Base-by-base conservation (phyloP, 2,888 invertebrate genomes). In the Pseudococcus jackbeardsleyi region DNA sequence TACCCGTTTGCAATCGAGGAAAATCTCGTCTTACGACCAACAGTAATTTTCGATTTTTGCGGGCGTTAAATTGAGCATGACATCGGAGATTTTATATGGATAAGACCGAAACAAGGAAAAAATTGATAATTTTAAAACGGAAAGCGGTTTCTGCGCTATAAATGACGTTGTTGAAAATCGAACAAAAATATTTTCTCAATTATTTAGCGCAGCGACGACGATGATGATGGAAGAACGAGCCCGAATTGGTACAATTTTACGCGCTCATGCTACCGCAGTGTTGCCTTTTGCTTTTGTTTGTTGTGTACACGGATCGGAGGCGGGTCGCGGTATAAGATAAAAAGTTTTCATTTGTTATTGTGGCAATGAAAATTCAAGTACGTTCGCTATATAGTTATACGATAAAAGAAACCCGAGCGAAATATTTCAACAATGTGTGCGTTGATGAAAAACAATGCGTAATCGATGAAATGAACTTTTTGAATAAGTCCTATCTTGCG, bases 81-180 rank as follows among this genome's bases (percentile, higher is more conserved):
- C 72, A 72, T 72, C 72, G 72, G 33, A 72, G 72, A 72, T 72
- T 72, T 72, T 72, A 72, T 72, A 15, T 15, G 39, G 59, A 59
- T 59, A 59, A 59, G 59, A 59, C 33, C 72, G 72, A 39, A 72
- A 39, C 72, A 39, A 26, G 72, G 72, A 72, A 59, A 72, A 72
- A 72, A 72, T 72, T 72, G 72, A 72, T 72, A 72, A 72, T 72
- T 72, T 72, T 72, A 11, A 72, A 72, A 33, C 72, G 72, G 39
- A 72, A 72, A 72, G 72, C 72, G 72, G 39, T 72, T 26, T 72
- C 33, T 39, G 26, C 72, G 72, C 59, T 59, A 17, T 15, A 33
- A 72, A 39, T 33, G 72, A 15, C 33, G 72, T 15, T 72, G 72
- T 39, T 72, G 72, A 72, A 72, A 72, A 26, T 39, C 72, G 72